A percentile compares a stretch with the other conserved stretches of the same genome.
Evolutionary conservation across 2,113 vertebrate genomes (phyloP).

Genomic region (Marmota monax): DNA sequence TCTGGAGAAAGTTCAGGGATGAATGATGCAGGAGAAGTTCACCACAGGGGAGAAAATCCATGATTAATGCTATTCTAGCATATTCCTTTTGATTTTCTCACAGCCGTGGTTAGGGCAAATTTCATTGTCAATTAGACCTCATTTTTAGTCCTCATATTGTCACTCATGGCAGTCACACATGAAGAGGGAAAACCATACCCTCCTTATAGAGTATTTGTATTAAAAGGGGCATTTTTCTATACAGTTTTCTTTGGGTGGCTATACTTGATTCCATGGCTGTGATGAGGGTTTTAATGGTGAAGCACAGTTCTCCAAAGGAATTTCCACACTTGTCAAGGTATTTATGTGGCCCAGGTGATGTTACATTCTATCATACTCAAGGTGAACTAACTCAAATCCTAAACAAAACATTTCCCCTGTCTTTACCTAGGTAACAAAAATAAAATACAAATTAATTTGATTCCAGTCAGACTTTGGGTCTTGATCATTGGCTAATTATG

Average conservation of each 20-base stretch:
- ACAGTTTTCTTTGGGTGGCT: not conserved
- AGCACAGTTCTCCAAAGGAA: not conserved
- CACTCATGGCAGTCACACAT: not conserved
- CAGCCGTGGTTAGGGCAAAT: not conserved
- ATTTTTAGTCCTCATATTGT: not conserved
- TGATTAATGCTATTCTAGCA: not conserved
- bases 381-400: not conserved
- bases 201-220: not conserved
- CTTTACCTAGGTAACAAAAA: conserved; percentile 26
- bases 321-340: not conserved
- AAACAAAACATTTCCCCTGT: not conserved
- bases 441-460: conserved; percentile 35
- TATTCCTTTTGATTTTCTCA: not conserved
- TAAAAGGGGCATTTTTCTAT: not conserved
- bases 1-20: not conserved
- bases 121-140: not conserved
- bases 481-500: not conserved
- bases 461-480: not conserved
- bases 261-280: not conserved
- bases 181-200: not conserved
- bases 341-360: not conserved
- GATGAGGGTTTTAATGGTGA: not conserved
- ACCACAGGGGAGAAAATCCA: not conserved
- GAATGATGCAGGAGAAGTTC: not conserved
- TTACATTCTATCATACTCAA: not conserved